Conservation (phyloP, 2,113 vertebrate species). For the Epinephelus cyanopodus region DNA sequence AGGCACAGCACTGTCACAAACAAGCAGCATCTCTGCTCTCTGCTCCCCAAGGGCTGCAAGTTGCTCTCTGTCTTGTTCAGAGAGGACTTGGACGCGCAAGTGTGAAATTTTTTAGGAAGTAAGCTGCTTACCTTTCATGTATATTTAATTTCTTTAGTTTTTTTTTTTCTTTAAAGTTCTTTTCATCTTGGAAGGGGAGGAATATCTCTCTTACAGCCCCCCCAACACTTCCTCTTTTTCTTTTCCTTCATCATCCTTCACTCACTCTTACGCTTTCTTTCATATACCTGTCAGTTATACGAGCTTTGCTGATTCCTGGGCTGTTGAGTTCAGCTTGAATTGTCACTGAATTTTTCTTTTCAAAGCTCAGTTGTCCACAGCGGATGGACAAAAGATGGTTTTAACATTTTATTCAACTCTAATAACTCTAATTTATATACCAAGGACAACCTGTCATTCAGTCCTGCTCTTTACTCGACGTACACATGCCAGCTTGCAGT, state of each 20-base stretch:
- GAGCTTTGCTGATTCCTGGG: constrained; percentile 24
- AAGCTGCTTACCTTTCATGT: constrained; percentile 59
- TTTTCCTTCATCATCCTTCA: not conserved
- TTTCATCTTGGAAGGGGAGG: not conserved
- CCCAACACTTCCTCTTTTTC: not conserved
- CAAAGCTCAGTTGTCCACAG: constrained; percentile 7
- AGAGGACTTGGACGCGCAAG: constrained; percentile 35
- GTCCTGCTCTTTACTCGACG: not conserved
- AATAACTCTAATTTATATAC: constrained; percentile 1
- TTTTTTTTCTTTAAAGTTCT: not conserved
- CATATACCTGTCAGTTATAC: constrained; percentile 12
- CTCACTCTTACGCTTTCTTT: not conserved
- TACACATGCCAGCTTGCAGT: not conserved
- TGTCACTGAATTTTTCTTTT: constrained; percentile 29
- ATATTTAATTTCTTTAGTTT: constrained; percentile 42
- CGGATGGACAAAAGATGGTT: constrained; percentile 23
- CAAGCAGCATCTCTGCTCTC: constrained; percentile 46
- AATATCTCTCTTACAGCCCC: not conserved
- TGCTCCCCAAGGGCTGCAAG: constrained; percentile 3
- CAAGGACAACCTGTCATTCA: not conserved
- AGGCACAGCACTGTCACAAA: constrained; percentile 61
- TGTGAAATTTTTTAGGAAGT: constrained; percentile 58
- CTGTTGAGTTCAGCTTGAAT: constrained; percentile 11
- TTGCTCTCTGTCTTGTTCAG: constrained; percentile 38
- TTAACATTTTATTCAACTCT: constrained; percentile 7